phyloP scores from a whole-genome alignment of 2,797 vertebrate genomes.

The Morus bassanus region DNA sequence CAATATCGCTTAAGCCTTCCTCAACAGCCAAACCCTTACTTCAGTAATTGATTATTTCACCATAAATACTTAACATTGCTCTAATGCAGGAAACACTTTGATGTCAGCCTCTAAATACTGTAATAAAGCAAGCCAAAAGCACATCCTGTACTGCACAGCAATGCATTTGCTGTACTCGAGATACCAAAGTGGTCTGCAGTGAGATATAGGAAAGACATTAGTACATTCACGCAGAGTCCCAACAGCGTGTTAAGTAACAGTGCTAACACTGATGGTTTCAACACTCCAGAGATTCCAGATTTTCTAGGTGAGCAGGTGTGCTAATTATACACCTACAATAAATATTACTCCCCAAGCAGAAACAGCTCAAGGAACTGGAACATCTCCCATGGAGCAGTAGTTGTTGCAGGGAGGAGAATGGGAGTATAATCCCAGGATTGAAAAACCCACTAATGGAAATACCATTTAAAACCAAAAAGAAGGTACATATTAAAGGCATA shows the following conservation, averaged over 20 bases:
- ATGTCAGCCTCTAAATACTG: background rate
- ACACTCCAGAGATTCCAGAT: conserved; percentile 24
- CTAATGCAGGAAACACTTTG: conserved; percentile 19
- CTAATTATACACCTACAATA: conserved; percentile 10
- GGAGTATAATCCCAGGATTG: background rate
- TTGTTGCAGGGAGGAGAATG: background rate
- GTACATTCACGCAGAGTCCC: background rate
- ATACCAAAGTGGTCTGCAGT: background rate
- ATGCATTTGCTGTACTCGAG: background rate
- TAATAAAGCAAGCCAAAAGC: background rate
- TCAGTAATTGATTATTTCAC: conserved; percentile 35
- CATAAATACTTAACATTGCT: conserved; percentile 14
- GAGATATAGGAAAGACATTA: background rate
- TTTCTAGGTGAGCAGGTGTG: conserved; percentile 44
- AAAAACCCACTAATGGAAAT: background rate
- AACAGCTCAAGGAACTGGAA: conserved; percentile 28
- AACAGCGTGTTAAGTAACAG: background rate
- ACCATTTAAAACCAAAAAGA: background rate
- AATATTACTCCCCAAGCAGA: background rate
- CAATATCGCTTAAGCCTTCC: conserved; percentile 22
- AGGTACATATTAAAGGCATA: background rate
- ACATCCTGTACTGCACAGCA: background rate
- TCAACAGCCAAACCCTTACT: background rate
- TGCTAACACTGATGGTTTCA: background rate
- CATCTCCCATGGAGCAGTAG: background rate